Evolutionary conservation across 2,797 vertebrate genomes (phyloP).

Genomic region (Heliangelus exortis): DNA sequence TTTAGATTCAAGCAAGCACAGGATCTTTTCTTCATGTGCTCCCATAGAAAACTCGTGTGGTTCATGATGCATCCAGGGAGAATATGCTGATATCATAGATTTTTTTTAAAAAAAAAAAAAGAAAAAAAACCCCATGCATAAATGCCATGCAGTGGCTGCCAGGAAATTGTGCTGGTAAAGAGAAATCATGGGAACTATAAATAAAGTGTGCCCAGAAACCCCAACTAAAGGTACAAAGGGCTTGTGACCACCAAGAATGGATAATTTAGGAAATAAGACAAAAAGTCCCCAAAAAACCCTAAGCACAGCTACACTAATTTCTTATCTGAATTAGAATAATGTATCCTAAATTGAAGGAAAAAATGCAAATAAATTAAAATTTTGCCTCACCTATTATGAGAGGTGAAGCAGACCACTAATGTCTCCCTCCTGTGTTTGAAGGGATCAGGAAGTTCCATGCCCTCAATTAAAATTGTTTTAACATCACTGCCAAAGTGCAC

Average conservation of each 20-base stretch:
- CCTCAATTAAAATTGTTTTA: conserved; percentile 8
- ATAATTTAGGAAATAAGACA: not conserved
- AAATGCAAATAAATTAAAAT: not conserved
- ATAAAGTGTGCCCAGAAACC: not conserved
- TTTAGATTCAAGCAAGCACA: not conserved
- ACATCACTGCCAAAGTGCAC: not conserved
- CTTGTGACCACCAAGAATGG: not conserved
- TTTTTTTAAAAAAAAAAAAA: conserved; percentile 10
- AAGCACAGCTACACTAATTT: not conserved
- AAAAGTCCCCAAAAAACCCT: not conserved
- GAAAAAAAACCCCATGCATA: not conserved
- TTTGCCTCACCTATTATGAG: not conserved
- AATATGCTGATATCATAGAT: not conserved
- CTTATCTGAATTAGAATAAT: not conserved
- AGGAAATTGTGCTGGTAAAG: conserved; percentile 24
- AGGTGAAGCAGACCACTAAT: not conserved
- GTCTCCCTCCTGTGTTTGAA: not conserved
- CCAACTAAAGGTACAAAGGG: not conserved
- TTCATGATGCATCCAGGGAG: not conserved
- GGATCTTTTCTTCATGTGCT: not conserved
- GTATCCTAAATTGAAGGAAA: not conserved
- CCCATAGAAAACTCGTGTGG: not conserved
- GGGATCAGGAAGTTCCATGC: not conserved
- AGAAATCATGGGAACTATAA: not conserved
- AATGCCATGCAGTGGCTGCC: not conserved